These are phyloP conservation scores for Leptinotarsa lineolata DNA, from an alignment of 1,140 invertebrate genomes.

Conservation along the genomic window DNA sequence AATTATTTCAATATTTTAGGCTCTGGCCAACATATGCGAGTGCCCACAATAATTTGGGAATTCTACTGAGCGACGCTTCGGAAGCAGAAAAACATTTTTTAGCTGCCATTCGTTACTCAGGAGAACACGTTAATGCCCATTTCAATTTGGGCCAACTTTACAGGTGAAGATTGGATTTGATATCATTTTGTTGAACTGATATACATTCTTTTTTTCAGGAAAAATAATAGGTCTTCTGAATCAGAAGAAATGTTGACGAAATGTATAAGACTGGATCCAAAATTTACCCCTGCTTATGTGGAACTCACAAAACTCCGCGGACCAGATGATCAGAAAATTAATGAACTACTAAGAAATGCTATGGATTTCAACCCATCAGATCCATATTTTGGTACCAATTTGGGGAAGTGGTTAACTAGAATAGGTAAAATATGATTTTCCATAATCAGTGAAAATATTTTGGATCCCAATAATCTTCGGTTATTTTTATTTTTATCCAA, in stretches of 20 bases:
- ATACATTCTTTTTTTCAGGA: slow-evolving; percentile 56
- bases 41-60: slow-evolving; percentile 88
- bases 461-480: no score
- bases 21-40: slow-evolving; percentile 85
- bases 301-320: slow-evolving; percentile 65
- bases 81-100: slow-evolving; percentile 79
- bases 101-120: slow-evolving; percentile 73
- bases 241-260: slow-evolving; percentile 70
- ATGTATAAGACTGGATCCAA: slow-evolving; percentile 67
- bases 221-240: slow-evolving; percentile 67
- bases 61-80: slow-evolving; percentile 67
- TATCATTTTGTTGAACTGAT: background rate
- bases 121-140: slow-evolving; percentile 80
- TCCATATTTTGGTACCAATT: slow-evolving; percentile 69
- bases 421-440: slow-evolving; percentile 60
- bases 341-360: slow-evolving; percentile 61
- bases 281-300: slow-evolving; percentile 70
- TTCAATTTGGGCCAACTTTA: slow-evolving; percentile 86
- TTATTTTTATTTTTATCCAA: background rate
- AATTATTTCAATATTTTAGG: slow-evolving; percentile 58
- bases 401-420: slow-evolving; percentile 68
- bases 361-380: slow-evolving; percentile 66
- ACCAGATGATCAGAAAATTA: slow-evolving; percentile 60
- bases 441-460: background rate
- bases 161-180: slow-evolving; percentile 63